Evolutionary conservation across 1,140 invertebrate genomes (phyloP), one percentile per base, ranked within the genome.

Genomic region (Dreissena polymorpha): DNA sequence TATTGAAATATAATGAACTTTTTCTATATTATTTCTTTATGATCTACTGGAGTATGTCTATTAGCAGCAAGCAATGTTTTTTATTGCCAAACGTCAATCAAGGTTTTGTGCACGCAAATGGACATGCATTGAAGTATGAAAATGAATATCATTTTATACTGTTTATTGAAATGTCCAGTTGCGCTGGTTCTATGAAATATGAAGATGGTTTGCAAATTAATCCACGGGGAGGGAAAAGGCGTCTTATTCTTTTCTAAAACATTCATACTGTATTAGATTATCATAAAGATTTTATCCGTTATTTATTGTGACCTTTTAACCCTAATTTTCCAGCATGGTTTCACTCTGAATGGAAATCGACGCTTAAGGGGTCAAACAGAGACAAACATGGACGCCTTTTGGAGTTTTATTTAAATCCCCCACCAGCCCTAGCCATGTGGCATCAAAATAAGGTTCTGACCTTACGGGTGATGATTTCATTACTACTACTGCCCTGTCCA

Each of bases 281-380:
- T 65, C 57, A 75, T 65, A 75, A 75, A 75, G 60, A 39, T 12
- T 39, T 49, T 75, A 39, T 64, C 60, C 23, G 60, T 75, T 64
- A 75, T 64, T 75, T 75, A 65, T 75, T 64, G 73, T 64, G 23
- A 64, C 73, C 73, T 75, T 75, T 75, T 27, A 18, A 49, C 57
- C 57, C 73, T 25, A 25, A 49, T 63, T 75, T 75, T 75, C 29
- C 21, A 23, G 39, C 23, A 55, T 65, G 57, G 39, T n/a, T 75
- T 75, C 16, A 39, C 18, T 50, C 21, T 18, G 14, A 75, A 49
- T 63, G 73, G 73, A 75, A 75, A 75, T 75, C 3, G 55, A 55
- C 14, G 73, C 73, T 75, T 75, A 75, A 75, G 73, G 73, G 73
- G 25, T 75, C 73, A 75, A 60, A 65, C 73, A 23, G 73, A 60